These are phyloP conservation scores for Cephus sareptanus DNA, from an alignment of 2,888 invertebrate genomes.

Conservation along the genomic window DNA sequence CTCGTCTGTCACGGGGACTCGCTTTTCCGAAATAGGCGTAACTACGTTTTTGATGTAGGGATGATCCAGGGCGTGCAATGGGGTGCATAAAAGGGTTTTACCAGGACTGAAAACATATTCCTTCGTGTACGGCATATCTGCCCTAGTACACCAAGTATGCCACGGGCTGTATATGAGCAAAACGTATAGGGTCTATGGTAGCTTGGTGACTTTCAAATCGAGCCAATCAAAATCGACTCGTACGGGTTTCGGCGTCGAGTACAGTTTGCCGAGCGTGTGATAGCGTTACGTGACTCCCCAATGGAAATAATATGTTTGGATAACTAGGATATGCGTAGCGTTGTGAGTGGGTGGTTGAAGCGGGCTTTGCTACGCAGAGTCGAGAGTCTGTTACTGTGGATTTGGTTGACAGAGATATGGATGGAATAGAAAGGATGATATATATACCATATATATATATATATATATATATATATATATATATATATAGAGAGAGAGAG, in stretches of 20 bases:
- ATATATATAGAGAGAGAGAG: too few relatives aligned
- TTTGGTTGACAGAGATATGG: neutral
- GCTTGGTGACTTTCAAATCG: neutral
- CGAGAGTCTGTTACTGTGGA: neutral
- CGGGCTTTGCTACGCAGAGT: neutral
- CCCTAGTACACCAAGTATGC: neutral
- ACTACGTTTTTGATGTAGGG: constrained; percentile 6
- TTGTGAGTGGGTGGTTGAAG: neutral
- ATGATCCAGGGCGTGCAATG: constrained; percentile 3
- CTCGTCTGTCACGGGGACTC: constrained; percentile 14
- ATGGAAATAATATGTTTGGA: constrained; percentile 38
- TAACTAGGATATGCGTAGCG: neutral
- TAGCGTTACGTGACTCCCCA: constrained; percentile 36
- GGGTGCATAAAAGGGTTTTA: neutral
- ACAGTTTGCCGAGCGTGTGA: constrained; percentile 25
- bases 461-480: too few relatives aligned
- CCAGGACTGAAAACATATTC: neutral
- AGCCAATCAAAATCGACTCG: neutral
- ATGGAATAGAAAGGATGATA: neutral
- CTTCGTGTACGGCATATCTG: neutral
- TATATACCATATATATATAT: too few relatives aligned
- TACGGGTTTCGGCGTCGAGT: neutral
- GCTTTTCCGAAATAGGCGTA: constrained; percentile 6
- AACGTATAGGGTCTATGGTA: neutral
- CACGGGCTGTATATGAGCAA: neutral